A percentile compares a stretch with the other conserved stretches of the same genome.
Evolutionary conservation across 2,888 invertebrate genomes (phyloP).

Genomic region (Monoplex corrugatus): DNA sequence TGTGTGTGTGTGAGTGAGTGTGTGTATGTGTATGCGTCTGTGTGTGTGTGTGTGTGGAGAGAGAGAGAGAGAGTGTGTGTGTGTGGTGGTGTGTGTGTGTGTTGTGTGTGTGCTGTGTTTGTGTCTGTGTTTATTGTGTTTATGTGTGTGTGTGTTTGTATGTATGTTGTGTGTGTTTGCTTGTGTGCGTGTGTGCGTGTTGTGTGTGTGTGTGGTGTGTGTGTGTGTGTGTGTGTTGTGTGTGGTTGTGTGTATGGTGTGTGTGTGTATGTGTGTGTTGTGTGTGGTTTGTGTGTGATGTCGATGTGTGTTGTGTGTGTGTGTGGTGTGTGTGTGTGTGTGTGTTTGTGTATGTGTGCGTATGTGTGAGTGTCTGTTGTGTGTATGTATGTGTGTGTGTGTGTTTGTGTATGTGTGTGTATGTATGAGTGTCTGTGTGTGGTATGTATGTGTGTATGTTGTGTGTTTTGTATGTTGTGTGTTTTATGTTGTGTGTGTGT

Average conservation of each 20-base stretch:
- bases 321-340: conserved; percentile 6
- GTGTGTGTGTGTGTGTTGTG: no score
- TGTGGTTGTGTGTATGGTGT: no score
- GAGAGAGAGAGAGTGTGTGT: background rate
- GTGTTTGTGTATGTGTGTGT: no score
- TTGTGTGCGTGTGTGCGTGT: no score
- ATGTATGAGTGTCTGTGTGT: no score
- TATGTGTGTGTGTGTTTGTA: no score
- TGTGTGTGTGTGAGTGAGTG: background rate
- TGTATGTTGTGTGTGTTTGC: no score
- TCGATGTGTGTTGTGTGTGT: no score
- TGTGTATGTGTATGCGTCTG: conserved; percentile 7
- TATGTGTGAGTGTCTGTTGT: background rate
- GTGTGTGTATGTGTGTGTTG: no score
- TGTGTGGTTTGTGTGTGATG: background rate
- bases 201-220: no score
- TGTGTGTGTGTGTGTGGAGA: background rate
- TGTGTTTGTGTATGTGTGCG: conserved; percentile 6
- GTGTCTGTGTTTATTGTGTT: background rate
- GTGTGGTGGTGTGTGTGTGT: background rate
- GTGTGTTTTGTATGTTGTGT: background rate
- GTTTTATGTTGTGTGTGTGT: background rate
- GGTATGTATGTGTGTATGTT: background rate
- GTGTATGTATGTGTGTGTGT: no score
- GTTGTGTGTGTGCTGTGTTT: background rate